Conservation (phyloP, 2,888 invertebrate genomes). For the Yponomeuta malinellus region DNA sequence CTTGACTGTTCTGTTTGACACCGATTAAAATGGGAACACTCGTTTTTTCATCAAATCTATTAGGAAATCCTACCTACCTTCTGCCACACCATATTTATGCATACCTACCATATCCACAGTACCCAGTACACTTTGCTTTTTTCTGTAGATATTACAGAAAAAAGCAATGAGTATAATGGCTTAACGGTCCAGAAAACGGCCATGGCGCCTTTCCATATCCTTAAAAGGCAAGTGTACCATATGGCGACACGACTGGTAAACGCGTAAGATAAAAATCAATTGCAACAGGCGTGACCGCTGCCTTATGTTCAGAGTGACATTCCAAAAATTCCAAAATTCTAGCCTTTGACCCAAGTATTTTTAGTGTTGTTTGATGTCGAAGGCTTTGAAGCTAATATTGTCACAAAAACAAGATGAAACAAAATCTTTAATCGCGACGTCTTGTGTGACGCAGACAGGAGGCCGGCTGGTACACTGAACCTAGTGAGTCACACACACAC, state of each 20-base stretch:
- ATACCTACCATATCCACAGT: too few relatives aligned
- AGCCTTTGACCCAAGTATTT: slow-evolving; percentile 18
- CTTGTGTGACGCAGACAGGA: slow-evolving; percentile 29
- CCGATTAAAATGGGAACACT: too few relatives aligned
- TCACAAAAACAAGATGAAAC: background rate
- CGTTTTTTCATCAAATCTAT: too few relatives aligned
- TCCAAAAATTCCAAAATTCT: slow-evolving; percentile 25
- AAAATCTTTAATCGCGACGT: background rate
- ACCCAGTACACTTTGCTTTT: too few relatives aligned
- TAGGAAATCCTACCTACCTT: too few relatives aligned
- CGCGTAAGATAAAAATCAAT: slow-evolving; percentile 14
- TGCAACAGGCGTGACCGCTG: slow-evolving; percentile 24
- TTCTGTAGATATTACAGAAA: background rate
- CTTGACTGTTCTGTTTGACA: too few relatives aligned
- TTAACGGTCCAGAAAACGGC: slow-evolving; percentile 23
- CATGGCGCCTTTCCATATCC: slow-evolving; percentile 56
- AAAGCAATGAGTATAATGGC: background rate
- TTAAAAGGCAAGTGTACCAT: slow-evolving; percentile 40
- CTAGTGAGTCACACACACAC: slow-evolving; percentile 28
- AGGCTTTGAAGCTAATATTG: background rate
- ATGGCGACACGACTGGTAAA: slow-evolving; percentile 3
- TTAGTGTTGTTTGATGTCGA: background rate
- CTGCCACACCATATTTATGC: too few relatives aligned
- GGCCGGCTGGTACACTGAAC: slow-evolving; percentile 41
- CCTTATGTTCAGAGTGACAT: slow-evolving; percentile 46